These are phyloP conservation scores for Pollenia griseotomentosa DNA, from an alignment of 2,888 invertebrate genomes.

Conservation along the genomic window DNA sequence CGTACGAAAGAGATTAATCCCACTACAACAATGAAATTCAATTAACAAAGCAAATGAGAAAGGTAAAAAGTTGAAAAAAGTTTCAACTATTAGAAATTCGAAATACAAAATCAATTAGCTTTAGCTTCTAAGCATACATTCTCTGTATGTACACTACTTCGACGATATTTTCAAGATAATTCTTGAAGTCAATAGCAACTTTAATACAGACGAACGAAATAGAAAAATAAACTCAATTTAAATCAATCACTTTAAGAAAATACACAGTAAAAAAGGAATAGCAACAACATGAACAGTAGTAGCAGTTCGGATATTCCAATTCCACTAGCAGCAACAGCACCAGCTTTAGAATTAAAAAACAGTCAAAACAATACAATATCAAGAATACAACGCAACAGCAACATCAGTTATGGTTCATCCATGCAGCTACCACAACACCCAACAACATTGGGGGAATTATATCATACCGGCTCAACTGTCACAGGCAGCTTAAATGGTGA, in stretches of 20 bases:
- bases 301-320: conserved; percentile 53
- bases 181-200: conserved; percentile 34
- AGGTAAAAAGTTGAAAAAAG: conserved; percentile 36
- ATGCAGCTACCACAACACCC: conserved; percentile 55
- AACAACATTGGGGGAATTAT: conserved; percentile 66
- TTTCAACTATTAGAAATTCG: conserved; percentile 2
- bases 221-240: conserved; percentile 41
- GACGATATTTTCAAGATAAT: conserved; percentile 28
- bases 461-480: conserved; percentile 64
- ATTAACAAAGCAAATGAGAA: conserved; percentile 66
- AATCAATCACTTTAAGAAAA: conserved; percentile 69
- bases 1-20: conserved; percentile 55
- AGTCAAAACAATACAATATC: conserved; percentile 62
- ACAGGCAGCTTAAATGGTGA: conserved; percentile 54
- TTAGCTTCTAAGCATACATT: conserved; percentile 29
- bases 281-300: conserved; percentile 61
- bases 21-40: conserved; percentile 60
- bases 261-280: conserved; percentile 64
- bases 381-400: conserved; percentile 37
- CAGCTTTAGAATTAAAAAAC: conserved; percentile 64
- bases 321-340: conserved; percentile 28
- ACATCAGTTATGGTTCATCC: conserved; percentile 44
- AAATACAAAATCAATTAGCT: conserved; percentile 56
- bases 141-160: conserved; percentile 11
- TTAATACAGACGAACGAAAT: neutral